Evolutionary conservation across 2,113 vertebrate genomes (phyloP).

Genomic region (Archilochus colubris): DNA sequence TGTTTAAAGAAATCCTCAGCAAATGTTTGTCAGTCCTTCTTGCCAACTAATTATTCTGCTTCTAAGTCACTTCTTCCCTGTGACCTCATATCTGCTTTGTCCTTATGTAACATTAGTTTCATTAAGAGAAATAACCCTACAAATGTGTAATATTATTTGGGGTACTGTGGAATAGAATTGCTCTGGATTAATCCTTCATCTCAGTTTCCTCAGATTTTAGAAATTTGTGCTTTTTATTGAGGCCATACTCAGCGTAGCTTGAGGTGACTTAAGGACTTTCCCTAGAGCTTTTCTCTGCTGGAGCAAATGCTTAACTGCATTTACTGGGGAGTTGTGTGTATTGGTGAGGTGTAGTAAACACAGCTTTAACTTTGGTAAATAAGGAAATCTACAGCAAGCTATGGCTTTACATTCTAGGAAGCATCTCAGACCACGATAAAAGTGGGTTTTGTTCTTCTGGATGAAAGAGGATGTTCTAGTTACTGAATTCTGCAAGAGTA

Average conservation of each 20-base stretch:
- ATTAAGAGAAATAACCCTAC: not conserved
- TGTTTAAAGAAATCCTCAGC: not conserved
- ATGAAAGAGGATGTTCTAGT: not conserved
- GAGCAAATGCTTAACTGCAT: not conserved
- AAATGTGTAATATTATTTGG: not conserved
- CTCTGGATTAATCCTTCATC: not conserved
- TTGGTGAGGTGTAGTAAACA: not conserved
- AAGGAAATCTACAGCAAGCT: not conserved
- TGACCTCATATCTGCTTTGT: accelerated
- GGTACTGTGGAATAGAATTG: not conserved
- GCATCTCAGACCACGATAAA: not conserved
- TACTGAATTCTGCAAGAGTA: not conserved
- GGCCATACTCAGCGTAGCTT: not conserved
- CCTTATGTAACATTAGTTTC: not conserved
- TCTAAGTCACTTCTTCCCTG: not conserved
- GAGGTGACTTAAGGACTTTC: not conserved
- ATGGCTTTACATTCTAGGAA: not conserved
- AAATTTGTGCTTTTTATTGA: not conserved
- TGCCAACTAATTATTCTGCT: not conserved
- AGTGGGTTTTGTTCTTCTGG: not conserved
- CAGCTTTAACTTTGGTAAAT: not conserved
- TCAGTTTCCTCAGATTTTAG: not conserved
- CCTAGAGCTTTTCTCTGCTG: not conserved
- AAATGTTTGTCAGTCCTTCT: not conserved
- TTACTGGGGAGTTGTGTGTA: not conserved